Evolutionary conservation across 2,113 vertebrate genomes (phyloP), one percentile per base, ranked within the genome.

Genomic region (Progne subis): DNA sequence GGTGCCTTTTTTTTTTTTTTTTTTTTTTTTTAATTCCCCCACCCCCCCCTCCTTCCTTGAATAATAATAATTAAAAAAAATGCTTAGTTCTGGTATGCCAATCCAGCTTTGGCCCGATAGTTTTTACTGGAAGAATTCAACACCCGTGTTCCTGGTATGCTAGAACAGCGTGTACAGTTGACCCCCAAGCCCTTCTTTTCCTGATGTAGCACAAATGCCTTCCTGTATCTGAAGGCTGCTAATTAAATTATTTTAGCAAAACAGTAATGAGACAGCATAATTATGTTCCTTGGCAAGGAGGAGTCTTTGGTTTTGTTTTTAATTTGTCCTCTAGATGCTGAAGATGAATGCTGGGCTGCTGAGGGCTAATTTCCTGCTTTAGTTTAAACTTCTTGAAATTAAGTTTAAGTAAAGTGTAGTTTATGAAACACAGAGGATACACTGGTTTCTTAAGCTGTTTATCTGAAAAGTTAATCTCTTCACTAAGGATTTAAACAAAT

Each of bases 241-340:
- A 98, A 98, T 98, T 97, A 86, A 94, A 95, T 97, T 97, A 97
- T 97, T 98, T 64, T 96, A 96, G 61, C 95, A 97, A 84, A 97
- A 95, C 14, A 76, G 69, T 96, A 98, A 96, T 96, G 95, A 97
- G 97, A 94, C 97, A 97, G 90, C 93, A 95, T 92, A 97, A 97
- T 98, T 98, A 94, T 97, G 96, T 97, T 95, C 96, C 91, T 97
- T 98, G 96, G 95, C 92, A 93, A 56, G 74, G 82, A 86, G 47
- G 32, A 28, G 13, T 43, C 15, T 59, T 56, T 12, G 32, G 44
- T n/a, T 91, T 86, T 17, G 61, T 69, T 88, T 92, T 74, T 80
- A 60, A 56, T 90, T 55, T 97, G 94, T 95, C 84, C 92, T 97
- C 49, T 96, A 75, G 67, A 84, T 78, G 82, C 47, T 78, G 88